A percentile compares a stretch with the other conserved stretches of the same genome.
phyloP scores from a whole-genome alignment of 2,888 invertebrate genomes.

The Uloborus plumipes region DNA sequence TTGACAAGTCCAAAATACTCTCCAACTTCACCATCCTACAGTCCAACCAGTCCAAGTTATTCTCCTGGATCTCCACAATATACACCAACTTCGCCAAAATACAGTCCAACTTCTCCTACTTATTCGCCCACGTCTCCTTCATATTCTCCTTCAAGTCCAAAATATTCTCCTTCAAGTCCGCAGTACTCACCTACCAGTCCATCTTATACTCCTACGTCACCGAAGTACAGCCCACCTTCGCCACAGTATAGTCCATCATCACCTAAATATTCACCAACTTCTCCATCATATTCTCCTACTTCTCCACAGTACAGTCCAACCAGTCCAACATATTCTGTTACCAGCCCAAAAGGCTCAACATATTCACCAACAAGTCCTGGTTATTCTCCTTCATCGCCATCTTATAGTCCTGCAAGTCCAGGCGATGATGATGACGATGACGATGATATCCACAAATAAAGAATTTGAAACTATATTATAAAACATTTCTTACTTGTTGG shows the following conservation, averaged over 20 bases:
- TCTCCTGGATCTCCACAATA: conserved; percentile 79
- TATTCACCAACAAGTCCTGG: conserved; percentile 74
- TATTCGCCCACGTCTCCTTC: conserved; percentile 84
- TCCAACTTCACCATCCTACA: conserved; percentile 72
- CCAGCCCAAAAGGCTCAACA: conserved; percentile 76
- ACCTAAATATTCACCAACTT: conserved; percentile 78
- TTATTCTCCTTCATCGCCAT: conserved; percentile 73
- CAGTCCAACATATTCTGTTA: conserved; percentile 72
- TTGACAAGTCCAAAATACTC: conserved; percentile 74
- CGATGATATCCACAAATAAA: conserved; percentile 4
- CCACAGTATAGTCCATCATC: conserved; percentile 76
- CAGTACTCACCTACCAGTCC: conserved; percentile 74
- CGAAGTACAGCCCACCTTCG: conserved; percentile 78
- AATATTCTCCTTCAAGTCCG: conserved; percentile 72
- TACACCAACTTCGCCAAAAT: conserved; percentile 75
- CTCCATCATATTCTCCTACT: conserved; percentile 84
- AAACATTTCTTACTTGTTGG: too few relatives aligned
- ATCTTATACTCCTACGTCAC: conserved; percentile 73
- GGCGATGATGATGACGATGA: conserved; percentile 52
- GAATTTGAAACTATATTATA: too few relatives aligned
- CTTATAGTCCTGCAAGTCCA: conserved; percentile 71
- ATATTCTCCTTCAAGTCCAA: conserved; percentile 73
- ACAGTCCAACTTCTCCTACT: conserved; percentile 83
- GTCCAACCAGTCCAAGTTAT: conserved; percentile 72
- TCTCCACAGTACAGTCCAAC: conserved; percentile 77